A percentile compares a stretch with the other conserved stretches of the same genome.
Evolutionary conservation across 2,113 vertebrate species (phyloP).

Genomic region (Phainopepla nitens): DNA sequence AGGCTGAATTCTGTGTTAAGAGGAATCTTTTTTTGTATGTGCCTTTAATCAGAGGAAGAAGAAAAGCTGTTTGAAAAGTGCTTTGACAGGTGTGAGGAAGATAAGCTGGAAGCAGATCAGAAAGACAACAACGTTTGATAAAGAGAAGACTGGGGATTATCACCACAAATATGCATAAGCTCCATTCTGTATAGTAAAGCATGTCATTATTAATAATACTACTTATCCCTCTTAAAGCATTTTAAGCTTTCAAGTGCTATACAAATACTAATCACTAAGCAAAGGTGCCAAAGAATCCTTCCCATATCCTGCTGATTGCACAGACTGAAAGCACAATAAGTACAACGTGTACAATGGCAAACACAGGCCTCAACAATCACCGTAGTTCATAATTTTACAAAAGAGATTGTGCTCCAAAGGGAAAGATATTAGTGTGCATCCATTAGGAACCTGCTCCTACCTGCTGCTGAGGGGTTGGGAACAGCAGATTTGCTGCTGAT

Average conservation of each 20-base stretch:
- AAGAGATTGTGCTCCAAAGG: not conserved
- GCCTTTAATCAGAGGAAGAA: slow-evolving; percentile 9
- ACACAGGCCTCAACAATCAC: not conserved
- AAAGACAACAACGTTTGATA: not conserved
- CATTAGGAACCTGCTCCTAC: not conserved
- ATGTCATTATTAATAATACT: not conserved
- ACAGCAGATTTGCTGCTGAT: not conserved
- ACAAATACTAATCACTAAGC: slow-evolving; percentile 31
- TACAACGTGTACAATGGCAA: not conserved
- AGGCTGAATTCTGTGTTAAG: not conserved
- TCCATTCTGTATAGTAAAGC: not conserved
- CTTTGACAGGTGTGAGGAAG: not conserved
- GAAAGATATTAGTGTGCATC: not conserved
- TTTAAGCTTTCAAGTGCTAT: slow-evolving; percentile 5
- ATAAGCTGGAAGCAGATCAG: not conserved
- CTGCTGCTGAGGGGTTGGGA: not conserved
- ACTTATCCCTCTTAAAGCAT: not conserved
- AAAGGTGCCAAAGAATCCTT: slow-evolving; percentile 23
- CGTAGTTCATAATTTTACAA: rapidly evolving
- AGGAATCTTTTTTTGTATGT: not conserved
- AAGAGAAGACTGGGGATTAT: slow-evolving; percentile 18
- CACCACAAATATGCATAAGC: not conserved
- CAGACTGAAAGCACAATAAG: not conserved
- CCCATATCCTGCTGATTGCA: not conserved
- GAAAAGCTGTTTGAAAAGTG: not conserved